phyloP scores from a whole-genome alignment of 1,140 invertebrate species.

The Meloidogyne exigua region DNA sequence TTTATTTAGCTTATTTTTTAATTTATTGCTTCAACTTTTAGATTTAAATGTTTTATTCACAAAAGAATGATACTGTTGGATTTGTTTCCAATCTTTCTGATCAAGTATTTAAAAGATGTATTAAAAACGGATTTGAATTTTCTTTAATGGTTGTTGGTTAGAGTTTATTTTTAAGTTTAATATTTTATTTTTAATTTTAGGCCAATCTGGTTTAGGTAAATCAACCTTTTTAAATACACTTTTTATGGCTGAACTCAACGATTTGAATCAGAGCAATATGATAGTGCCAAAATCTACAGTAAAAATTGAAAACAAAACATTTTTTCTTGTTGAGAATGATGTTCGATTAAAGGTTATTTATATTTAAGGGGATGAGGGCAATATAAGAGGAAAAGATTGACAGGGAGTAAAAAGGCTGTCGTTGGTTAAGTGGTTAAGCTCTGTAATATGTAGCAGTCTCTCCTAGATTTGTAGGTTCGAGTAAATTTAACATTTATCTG shows the following conservation, averaged over 20 bases:
- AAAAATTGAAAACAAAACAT: slow-evolving; percentile 85
- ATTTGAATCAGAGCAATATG: slow-evolving; percentile 20
- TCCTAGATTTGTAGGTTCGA: no score
- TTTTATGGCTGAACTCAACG: slow-evolving; percentile 90
- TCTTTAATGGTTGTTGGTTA: slow-evolving; percentile 97
- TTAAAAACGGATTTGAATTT: slow-evolving; percentile 98
- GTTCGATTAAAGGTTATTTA: slow-evolving; percentile 70
- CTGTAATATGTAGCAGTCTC: no score
- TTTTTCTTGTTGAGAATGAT: slow-evolving; percentile 83
- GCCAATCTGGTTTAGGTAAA: slow-evolving; percentile 93
- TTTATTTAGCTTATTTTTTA: no score
- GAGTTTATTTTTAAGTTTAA: slow-evolving; percentile 60
- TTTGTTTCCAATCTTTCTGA: background rate
- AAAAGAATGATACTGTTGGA: background rate
- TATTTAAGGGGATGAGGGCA: background rate
- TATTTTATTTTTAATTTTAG: slow-evolving; percentile 60
- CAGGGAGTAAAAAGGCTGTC: no score
- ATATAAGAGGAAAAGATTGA: no score
- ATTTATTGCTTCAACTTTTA: no score
- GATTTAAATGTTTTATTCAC: background rate
- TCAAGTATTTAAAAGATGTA: slow-evolving; percentile 89
- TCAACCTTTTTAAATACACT: slow-evolving; percentile 96
- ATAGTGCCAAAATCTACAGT: slow-evolving; percentile 65
- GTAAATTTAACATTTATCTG: no score
- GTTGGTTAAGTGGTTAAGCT: no score